Percentiles rank a stretch among this genome's conserved stretches.
phyloP scores from a whole-genome alignment of 2,113 vertebrate species.

The Pungitius pungitius region DNA sequence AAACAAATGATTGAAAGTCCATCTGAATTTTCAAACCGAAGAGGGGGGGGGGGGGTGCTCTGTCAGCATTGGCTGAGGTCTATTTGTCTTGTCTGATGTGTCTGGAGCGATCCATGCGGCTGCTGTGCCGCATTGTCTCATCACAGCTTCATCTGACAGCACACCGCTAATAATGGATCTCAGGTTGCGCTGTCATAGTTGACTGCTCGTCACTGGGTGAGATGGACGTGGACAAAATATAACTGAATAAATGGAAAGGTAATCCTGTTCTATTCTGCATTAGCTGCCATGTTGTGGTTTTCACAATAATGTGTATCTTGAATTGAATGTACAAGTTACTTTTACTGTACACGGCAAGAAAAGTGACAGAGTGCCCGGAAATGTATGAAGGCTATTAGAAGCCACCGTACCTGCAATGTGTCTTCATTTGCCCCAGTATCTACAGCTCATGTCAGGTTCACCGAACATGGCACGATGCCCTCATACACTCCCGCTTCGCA shows the following conservation, averaged over 20 bases:
- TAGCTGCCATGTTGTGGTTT: constrained; percentile 13
- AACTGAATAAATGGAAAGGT: constrained; percentile 41
- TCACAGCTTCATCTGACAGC: constrained; percentile 68
- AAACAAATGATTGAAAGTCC: constrained; percentile 71
- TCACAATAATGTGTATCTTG: constrained; percentile 26
- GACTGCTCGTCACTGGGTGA: constrained; percentile 51
- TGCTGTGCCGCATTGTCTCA: constrained; percentile 67
- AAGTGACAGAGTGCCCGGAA: constrained; percentile 59
- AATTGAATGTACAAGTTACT: constrained; percentile 64
- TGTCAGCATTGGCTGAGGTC: constrained; percentile 70
- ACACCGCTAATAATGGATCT: constrained; percentile 65
- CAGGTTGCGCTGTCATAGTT: constrained; percentile 60
- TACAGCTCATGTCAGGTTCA: constrained; percentile 71
- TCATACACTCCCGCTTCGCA: constrained; percentile 32
- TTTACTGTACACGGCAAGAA: constrained; percentile 34
- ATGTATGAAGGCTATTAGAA: constrained; percentile 67
- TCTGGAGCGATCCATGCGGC: constrained; percentile 55
- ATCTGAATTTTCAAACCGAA: constrained; percentile 62
- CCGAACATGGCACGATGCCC: constrained; percentile 62
- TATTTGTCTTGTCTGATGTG: constrained; percentile 78
- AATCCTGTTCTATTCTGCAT: constrained; percentile 34
- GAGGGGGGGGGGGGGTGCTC: constrained; percentile 31
- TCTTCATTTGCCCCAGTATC: constrained; percentile 74
- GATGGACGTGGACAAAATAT: constrained; percentile 44
- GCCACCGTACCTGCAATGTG: constrained; percentile 60